phyloP scores from a whole-genome alignment of 2,888 invertebrate genomes.

The Hirudinaria manillensis region DNA sequence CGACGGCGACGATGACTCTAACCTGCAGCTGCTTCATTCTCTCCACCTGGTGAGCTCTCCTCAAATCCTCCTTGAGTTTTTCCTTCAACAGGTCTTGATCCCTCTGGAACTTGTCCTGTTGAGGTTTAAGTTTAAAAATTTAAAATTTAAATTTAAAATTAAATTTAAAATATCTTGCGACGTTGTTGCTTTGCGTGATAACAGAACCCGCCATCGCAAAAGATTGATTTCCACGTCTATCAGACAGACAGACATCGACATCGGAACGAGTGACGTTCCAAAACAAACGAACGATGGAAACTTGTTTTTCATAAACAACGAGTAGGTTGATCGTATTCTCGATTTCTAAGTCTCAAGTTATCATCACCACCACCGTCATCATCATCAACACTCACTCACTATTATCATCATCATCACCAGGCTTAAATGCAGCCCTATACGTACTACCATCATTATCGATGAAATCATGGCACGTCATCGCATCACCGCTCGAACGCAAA shows the following conservation, averaged over 20 bases:
- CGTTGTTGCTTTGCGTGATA: background rate
- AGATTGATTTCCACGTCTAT: background rate
- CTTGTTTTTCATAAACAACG: background rate
- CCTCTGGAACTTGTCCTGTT: constrained; percentile 7
- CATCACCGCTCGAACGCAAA: too few relatives aligned
- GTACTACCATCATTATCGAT: background rate
- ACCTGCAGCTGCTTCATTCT: constrained; percentile 27
- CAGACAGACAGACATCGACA: background rate
- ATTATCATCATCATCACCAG: constrained; percentile 12
- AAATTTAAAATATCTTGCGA: too few relatives aligned
- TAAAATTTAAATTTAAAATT: too few relatives aligned
- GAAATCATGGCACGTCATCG: too few relatives aligned
- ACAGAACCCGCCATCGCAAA: background rate
- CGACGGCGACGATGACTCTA: background rate
- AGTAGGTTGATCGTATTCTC: background rate
- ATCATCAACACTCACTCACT: constrained; percentile 9
- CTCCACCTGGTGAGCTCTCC: constrained; percentile 39
- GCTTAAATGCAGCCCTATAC: background rate
- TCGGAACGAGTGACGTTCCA: background rate
- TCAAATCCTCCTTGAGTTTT: constrained; percentile 39
- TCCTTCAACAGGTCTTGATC: constrained; percentile 15
- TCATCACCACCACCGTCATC: background rate
- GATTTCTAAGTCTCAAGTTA: background rate
- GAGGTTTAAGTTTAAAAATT: too few relatives aligned
- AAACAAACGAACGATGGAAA: too few relatives aligned